A percentile compares a stretch with the other conserved stretches of the same genome.
Evolutionary conservation across 2,797 vertebrate species (phyloP).

Genomic region (Galago senegalensis): DNA sequence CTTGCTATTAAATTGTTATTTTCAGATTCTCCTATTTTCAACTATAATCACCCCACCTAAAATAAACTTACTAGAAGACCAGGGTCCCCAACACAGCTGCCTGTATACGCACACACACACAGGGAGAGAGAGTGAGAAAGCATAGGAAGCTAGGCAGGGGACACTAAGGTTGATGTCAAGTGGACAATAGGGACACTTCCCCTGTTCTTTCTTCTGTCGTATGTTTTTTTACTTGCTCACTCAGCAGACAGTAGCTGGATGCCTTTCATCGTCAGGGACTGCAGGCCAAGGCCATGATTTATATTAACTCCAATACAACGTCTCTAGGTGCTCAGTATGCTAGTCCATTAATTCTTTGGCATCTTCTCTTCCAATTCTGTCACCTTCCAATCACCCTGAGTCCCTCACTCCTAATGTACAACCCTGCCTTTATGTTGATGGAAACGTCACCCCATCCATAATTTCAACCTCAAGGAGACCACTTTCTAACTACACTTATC

Average conservation of each 20-base stretch:
- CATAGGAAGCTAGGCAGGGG: not conserved
- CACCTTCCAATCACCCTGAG: not conserved
- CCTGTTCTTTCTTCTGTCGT: not conserved
- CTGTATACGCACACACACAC: not conserved
- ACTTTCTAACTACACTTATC: not conserved
- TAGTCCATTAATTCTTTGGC: not conserved
- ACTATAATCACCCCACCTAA: not conserved
- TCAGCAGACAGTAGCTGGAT: not conserved
- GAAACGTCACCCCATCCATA: not conserved
- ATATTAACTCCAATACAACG: not conserved
- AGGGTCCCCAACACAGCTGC: not conserved
- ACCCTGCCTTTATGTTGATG: not conserved
- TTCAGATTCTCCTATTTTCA: not conserved
- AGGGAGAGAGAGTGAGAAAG: not conserved
- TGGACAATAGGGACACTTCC: not conserved
- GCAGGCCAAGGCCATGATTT: not conserved
- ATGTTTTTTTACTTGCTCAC: not conserved
- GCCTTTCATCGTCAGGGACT: not conserved
- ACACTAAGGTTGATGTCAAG: not conserved
- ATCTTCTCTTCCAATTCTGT: not conserved
- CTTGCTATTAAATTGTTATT: not conserved
- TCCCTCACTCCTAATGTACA: not conserved
- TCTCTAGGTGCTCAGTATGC: not conserved
- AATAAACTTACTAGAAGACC: not conserved
- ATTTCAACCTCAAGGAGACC: not conserved